phyloP scores from a whole-genome alignment of 2,113 vertebrate species.

The Polyodon spathula region DNA sequence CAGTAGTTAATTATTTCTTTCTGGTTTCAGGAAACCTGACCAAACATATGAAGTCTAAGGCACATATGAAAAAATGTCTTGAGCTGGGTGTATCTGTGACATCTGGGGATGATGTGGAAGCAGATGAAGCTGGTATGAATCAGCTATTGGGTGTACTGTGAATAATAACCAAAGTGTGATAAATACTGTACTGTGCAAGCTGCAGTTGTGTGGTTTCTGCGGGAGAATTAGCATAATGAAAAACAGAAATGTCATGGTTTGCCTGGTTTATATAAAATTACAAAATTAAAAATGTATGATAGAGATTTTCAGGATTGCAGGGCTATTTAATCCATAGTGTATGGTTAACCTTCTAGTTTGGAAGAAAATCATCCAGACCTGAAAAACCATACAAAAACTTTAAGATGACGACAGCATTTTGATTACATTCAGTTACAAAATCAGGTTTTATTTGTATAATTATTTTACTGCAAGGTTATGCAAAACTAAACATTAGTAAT shows the following conservation, averaged over 20 bases:
- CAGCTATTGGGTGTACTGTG: constrained; percentile 7
- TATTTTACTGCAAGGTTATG: too few species aligned
- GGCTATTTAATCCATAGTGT: too few species aligned
- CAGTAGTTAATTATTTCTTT: not conserved
- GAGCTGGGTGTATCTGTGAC: constrained; percentile 94
- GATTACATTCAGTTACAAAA: too few species aligned
- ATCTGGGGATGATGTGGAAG: constrained; percentile 81
- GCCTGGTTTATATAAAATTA: constrained; percentile 16
- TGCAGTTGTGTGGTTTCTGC: constrained; percentile 5
- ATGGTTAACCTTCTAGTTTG: too few species aligned
- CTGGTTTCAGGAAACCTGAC: constrained; percentile 82
- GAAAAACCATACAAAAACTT: too few species aligned
- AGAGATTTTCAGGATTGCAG: constrained; percentile 11
- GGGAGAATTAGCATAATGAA: constrained; percentile 29
- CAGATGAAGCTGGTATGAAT: constrained; percentile 79
- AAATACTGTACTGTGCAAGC: constrained; percentile 11
- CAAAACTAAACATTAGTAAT: too few species aligned
- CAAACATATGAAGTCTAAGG: constrained; percentile 99
- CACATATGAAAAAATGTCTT: constrained; percentile 98
- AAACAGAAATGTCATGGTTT: constrained; percentile 20
- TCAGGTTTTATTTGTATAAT: too few species aligned
- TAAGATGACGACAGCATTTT: too few species aligned
- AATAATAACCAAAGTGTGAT: constrained; percentile 11
- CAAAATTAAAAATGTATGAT: constrained; percentile 14
- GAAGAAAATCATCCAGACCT: too few species aligned